Evolutionary conservation across 2,113 vertebrate genomes (phyloP).

Genomic region (Oxyruncus cristatus): DNA sequence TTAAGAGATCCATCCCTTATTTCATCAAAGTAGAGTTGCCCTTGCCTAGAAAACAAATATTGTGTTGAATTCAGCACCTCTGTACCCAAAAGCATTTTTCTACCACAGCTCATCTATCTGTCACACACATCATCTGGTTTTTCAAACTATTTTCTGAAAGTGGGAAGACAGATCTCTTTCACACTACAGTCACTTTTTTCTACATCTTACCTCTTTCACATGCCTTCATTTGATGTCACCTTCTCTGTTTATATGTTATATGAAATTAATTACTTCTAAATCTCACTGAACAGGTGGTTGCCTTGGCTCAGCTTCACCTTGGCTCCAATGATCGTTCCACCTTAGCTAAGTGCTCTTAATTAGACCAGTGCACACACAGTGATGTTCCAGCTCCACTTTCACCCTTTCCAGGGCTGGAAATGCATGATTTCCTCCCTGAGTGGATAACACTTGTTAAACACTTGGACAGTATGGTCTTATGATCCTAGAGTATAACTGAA

Average conservation of each 20-base stretch:
- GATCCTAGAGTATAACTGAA: background rate
- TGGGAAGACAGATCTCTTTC: background rate
- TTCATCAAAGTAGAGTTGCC: background rate
- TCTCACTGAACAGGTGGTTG: background rate
- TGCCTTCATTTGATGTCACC: background rate
- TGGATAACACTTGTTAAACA: background rate
- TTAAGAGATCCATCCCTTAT: background rate
- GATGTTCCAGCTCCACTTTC: background rate
- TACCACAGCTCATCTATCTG: slow-evolving; percentile 9
- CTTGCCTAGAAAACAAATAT: slow-evolving; percentile 11
- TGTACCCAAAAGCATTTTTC: background rate
- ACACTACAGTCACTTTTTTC: background rate
- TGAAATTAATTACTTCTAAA: background rate
- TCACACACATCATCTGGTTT: background rate
- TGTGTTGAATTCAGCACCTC: background rate
- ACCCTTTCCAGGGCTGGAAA: background rate
- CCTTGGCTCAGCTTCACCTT: background rate
- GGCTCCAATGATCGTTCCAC: background rate
- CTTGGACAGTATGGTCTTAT: background rate
- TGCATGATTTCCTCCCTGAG: background rate
- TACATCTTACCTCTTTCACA: background rate
- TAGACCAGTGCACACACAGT: background rate
- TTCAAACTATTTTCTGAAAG: background rate
- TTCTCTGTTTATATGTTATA: background rate
- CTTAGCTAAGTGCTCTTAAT: background rate